Evolutionary conservation across 2,797 vertebrate species (phyloP), one percentile per base, ranked within the genome.

Genomic region (Pseudomugil gertrudae): DNA sequence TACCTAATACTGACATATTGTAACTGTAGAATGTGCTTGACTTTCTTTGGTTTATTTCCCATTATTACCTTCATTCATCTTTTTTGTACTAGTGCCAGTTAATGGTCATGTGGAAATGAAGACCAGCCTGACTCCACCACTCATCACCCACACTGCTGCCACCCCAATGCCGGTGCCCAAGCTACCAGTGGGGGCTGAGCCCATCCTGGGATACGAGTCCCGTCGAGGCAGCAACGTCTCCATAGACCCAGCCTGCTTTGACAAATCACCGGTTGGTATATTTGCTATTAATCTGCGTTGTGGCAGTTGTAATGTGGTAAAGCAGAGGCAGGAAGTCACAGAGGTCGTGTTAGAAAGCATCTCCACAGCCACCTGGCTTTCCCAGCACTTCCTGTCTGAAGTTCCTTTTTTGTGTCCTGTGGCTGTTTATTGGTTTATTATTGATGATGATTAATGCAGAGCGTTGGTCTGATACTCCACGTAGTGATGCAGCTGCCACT

Each of bases 141-240:
- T 98, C n/a, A 99, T 99, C 80, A 99, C 97, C 65, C 98, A 99
- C 84, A 99, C 98, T 0, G 97, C 97, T 0, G 96, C 98, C 80
- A 99, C 98, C 0, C 98, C 98, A 0, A 99, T 98, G 96, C 95
- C 97, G 0, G 85, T 98, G 47, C 98, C 97, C 80, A 98, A 97
- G 88, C 92, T 96, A 8, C 94, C 95, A 1, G 79, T 87, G 17
- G 89, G 88, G 0, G 95, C 93, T n/a, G 97, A 97, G 0, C 84
- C 90, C 3, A 74, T 86, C 0, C 86, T 92, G 75, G 92, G 93
- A 57, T 89, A 86, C 0, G 93, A 95, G 73, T 94, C 95, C 11
- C 93, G 94, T 15, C 92, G 95, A 64, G 94, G 95, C 76, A 98
- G 97, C 63, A 96, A 84, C 1, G 83, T 95, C 76, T 96, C 96